Base-by-base conservation (phyloP, 2,113 vertebrate genomes). In the Neotoma lepida region DNA sequence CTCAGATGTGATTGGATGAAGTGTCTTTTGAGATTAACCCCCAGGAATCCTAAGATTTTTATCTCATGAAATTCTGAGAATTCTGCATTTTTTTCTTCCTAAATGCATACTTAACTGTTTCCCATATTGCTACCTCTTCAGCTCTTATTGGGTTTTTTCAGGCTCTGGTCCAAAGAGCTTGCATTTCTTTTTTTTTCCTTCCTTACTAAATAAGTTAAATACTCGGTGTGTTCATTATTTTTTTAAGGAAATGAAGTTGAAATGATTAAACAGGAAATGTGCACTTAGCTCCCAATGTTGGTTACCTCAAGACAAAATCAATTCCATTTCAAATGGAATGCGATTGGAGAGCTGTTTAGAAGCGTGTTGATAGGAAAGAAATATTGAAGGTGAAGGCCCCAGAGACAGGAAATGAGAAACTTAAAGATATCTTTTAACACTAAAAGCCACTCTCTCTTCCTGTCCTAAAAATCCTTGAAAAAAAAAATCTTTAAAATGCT, bases 251-350 rank as follows among this genome's bases (percentile, higher is more conserved):
- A 96, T 91, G 91, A 96, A 96, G 81, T 96, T 93, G 92, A 96
- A 97, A 96, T 95, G 91, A 97, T 97, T 96, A 96, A 96, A 96
- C 96, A 97, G 97, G 93, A 97, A 97, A 95, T 96, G 85, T 92
- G 92, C 97, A 96, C 93, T 97, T 97, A 97, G 86, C 90, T 96
- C 93, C 81, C 97, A 97, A 96, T 95, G 94, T 87, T 96, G 95
- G 77, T 88, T 94, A 94, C 93, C 96, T 96, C 93, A 96, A 97
- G 96, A 97, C 97, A 96, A 96, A 97, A 97, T 97, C 97, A 93
- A 97, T 97, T 95, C 73, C 90, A 92, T 97, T 96, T 95, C 93
- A 94, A 95, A 96, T 95, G 94, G 95, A 96, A 97, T 84, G 86
- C 49, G 90, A 90, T 86, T 92, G 96, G 90, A 96, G 90, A 96